These are phyloP conservation scores for Lophotis ruficrista DNA, from an alignment of 2,113 vertebrate genomes.

Conservation along the genomic window DNA sequence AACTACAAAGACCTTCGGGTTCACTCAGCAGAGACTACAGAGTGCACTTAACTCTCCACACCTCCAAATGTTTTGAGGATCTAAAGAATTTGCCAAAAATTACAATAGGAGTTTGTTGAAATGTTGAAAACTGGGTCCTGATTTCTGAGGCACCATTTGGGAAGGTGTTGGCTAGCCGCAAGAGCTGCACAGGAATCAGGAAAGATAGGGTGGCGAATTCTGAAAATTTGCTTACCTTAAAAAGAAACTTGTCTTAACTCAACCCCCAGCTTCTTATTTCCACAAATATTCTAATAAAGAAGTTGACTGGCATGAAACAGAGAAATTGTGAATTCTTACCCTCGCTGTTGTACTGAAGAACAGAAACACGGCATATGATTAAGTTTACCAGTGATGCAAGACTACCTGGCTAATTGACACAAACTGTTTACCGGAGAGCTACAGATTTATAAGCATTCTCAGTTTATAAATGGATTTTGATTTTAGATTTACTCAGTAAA, in stretches of 20 bases:
- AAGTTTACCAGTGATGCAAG: neutral
- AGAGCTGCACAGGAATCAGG: neutral
- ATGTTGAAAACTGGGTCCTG: neutral
- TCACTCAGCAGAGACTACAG: neutral
- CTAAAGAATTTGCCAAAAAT: neutral
- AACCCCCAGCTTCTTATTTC: neutral
- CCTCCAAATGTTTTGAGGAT: neutral
- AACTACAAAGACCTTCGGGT: neutral
- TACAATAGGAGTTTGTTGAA: neutral
- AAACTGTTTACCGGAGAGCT: neutral
- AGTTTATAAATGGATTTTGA: neutral
- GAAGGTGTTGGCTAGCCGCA: neutral
- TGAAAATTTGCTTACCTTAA: neutral
- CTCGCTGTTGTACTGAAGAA: neutral
- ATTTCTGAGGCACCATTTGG: neutral
- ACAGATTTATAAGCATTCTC: neutral
- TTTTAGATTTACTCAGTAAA: conserved; percentile 20
- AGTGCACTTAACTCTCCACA: neutral
- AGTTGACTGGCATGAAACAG: neutral
- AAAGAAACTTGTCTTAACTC: neutral
- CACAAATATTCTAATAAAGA: neutral
- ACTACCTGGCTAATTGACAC: neutral
- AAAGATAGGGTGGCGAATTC: neutral
- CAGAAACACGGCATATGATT: neutral
- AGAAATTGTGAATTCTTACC: neutral